These are phyloP conservation scores for Xenopus tropicalis DNA, from an alignment of 2,113 vertebrate species.

Conservation along the genomic window UCB_Xtro_10.0 CM004451.2:77771001-77771500, in stretches of 20 bases:
- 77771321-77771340: slow-evolving; percentile 44
- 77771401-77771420: slow-evolving; percentile 42
- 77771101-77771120: neutral
- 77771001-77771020: too few relatives aligned
- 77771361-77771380: slow-evolving; percentile 40
- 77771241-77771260: slow-evolving; percentile 38
- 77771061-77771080: too few relatives aligned
- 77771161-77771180: slow-evolving; percentile 4
- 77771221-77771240: slow-evolving; percentile 29
- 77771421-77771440: slow-evolving; percentile 43
- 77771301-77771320: slow-evolving; percentile 43
- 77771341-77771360: slow-evolving; percentile 38
- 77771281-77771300: slow-evolving; percentile 40
- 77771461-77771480: slow-evolving; percentile 28
- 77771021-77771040: too few relatives aligned
- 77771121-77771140: slow-evolving; percentile 7
- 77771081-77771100: too few relatives aligned
- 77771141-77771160: slow-evolving; percentile 9
- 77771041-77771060: too few relatives aligned
- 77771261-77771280: slow-evolving; percentile 42
- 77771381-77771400: slow-evolving; percentile 40
- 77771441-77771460: slow-evolving; percentile 30
- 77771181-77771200: slow-evolving; percentile 33
- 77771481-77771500: slow-evolving; percentile 15
- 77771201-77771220: slow-evolving; percentile 30